Percentiles rank a stretch among this genome's conserved stretches.
Evolutionary conservation across 2,888 invertebrate genomes (phyloP).

Genomic region (Epinotia nisella): DNA sequence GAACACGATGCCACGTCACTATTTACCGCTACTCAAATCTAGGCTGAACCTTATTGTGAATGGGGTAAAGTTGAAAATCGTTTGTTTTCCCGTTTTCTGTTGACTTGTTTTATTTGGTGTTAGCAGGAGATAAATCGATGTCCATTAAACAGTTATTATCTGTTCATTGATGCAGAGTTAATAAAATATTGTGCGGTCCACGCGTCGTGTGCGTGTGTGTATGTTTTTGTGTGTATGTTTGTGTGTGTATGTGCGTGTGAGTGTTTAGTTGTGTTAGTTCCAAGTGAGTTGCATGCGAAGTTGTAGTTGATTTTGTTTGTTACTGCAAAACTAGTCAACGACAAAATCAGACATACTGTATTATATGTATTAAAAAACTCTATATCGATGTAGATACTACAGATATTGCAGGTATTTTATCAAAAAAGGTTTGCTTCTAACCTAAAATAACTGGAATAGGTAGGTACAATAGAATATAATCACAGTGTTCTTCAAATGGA

Average conservation of each 20-base stretch:
- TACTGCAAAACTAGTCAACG: constrained; percentile 1
- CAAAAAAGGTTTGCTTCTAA: no score
- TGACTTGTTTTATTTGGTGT: constrained; percentile 49
- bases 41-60: constrained; percentile 19
- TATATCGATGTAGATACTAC: no score
- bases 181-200: constrained; percentile 77
- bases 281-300: constrained; percentile 46
- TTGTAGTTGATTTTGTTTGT: constrained; percentile 9
- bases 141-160: constrained; percentile 82
- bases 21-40: constrained; percentile 40
- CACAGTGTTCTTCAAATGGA: no score
- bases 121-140: constrained; percentile 72
- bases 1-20: constrained; percentile 54
- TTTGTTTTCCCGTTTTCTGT: constrained; percentile 10
- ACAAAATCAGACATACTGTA: background rate
- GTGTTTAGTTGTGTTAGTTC: constrained; percentile 58
- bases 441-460: no score
- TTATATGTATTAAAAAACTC: background rate
- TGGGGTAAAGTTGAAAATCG: constrained; percentile 15
- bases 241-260: constrained; percentile 61
- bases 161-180: constrained; percentile 74
- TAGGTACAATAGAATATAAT: no score
- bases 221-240: constrained; percentile 59
- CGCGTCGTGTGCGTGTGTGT: constrained; percentile 59
- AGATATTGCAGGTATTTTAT: no score